Evolutionary conservation across 92 coral and sea anemone species (phyloP), one percentile per base, ranked within the genome.

Genomic region (Umimayanthus chanpuru): DNA sequence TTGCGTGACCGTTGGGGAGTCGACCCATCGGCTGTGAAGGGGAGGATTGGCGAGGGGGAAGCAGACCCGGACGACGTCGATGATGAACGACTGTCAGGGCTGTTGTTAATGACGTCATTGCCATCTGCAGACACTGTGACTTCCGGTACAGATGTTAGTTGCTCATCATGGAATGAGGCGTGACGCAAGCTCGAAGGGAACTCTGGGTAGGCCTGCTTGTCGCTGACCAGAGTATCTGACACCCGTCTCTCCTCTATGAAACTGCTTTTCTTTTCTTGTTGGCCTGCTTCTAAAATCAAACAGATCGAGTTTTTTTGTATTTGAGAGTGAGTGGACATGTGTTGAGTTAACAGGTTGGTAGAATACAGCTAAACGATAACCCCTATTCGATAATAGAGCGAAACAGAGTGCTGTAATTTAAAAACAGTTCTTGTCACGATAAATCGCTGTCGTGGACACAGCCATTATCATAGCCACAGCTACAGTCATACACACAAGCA

Each of bases 141-240:
- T 84, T 95, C 98, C 44, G 96, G 96, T 71, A 90, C 94, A 70
- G 93, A 66, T n/a, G 88, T 81, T 5, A 95, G 86, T 77, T 92
- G 94, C 21, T 88, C 92, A 32, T 93, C 96, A 67, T 91, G 91
- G 30, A 90, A 95, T 12, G 98, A 93, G 2, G 92, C 87, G 40
- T 93, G 91, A 73, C 96, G 88, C 28, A 91, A 72, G 49, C 93
- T 83, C 38, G 90, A 73, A 18, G 85, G 28, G 82, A 89, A 84
- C 26, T 92, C 98, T 39, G 85, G 74, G 72, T 85, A 81, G 16
- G 91, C 56, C 14, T 91, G 94, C 39, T 68, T 77, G 70, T 88
- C 70, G 28, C 75, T 71, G 9, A 77, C 88, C 15, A 81, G n/a
- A 40, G 90, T 89, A 36, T 94, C 94, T 6, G 94, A 93, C 76